Evolutionary conservation across 2,113 vertebrate species (phyloP), one percentile per base, ranked within the genome.

Genomic region (Puffinus mauretanicus): DNA sequence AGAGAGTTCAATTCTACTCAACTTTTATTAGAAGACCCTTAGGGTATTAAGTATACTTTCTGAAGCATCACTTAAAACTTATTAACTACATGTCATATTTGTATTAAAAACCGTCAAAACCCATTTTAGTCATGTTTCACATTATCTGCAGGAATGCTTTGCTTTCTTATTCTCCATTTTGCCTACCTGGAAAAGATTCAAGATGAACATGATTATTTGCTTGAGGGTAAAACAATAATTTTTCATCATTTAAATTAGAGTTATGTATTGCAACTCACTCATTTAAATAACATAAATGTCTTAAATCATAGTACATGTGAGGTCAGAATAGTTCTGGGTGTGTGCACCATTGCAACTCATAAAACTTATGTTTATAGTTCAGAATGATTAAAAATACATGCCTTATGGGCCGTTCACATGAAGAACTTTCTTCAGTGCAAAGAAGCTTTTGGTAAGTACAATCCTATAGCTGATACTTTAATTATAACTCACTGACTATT

Each of bases 221-320:
- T 61, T 67, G 46, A 96, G 93, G 97, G 79, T 86, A 82, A 92
- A 95, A 61, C 78, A 95, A 95, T 95, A 88, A 95, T 91, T 95
- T 91, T 91, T 91, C 86, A 72, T 65, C 38, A 95, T 95, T 92
- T 94, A 94, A 94, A 96, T 87, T 47, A 90, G 62, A 90, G 86
- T 87, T 82, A 87, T 76, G 73, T 82, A 96, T 91, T 95, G 89
- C 86, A 95, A 93, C 86, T 90, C 77, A 69, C 89, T 93, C 42
- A 95, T 96, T 95, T 97, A 95, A 96, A 94, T 95, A 95, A 93
- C 80, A 92, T 55, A 93, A 90, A 84, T 77, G 64, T 91, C 91
- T 94, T 96, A 92, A 82, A 90, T 88, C 75, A 69, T 40, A 54
- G 73, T 71, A 96, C 71, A 65, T 85, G 70, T 67, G 57, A 97